Evolutionary conservation across 2,888 invertebrate species (phyloP).

Genomic region (Pandemis cinnamomeana): DNA sequence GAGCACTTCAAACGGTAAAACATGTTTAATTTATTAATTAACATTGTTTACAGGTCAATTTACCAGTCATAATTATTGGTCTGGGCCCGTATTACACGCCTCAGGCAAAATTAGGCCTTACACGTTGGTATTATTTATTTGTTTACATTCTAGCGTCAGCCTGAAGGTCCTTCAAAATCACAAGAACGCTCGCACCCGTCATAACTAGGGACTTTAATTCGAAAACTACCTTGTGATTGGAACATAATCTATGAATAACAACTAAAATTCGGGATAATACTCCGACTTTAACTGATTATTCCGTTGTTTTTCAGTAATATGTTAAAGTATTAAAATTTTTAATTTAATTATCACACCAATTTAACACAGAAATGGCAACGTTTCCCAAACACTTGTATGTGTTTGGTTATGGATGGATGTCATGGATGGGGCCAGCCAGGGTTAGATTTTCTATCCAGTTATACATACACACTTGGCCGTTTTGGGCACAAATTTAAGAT

Average conservation of each 20-base stretch:
- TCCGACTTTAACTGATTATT: not conserved
- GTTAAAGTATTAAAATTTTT: not conserved
- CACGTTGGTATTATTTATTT: conserved; percentile 13
- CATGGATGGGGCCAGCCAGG: not conserved
- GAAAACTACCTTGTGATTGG: not conserved
- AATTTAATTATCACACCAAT: not conserved
- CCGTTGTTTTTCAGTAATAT: not conserved
- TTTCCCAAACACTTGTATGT: not conserved
- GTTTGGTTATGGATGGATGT: not conserved
- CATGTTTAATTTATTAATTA: conserved; percentile 46
- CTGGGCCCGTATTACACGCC: conserved; percentile 11
- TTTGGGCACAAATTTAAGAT: not conserved
- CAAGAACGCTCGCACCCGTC: not conserved
- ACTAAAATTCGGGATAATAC: not conserved
- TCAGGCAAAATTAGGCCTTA: conserved; percentile 17
- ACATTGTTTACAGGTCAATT: conserved; percentile 36
- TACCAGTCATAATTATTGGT: conserved; percentile 3
- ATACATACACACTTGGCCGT: not conserved
- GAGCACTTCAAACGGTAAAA: conserved; percentile 98
- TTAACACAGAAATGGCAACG: not conserved
- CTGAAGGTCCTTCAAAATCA: conserved; percentile 2
- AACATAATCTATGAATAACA: not conserved
- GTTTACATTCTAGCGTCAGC: conserved; percentile 19
- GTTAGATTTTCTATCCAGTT: not conserved
- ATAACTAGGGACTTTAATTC: not conserved